Conservation (phyloP, 2,888 invertebrate species). For the Blastobasis adustella region DNA sequence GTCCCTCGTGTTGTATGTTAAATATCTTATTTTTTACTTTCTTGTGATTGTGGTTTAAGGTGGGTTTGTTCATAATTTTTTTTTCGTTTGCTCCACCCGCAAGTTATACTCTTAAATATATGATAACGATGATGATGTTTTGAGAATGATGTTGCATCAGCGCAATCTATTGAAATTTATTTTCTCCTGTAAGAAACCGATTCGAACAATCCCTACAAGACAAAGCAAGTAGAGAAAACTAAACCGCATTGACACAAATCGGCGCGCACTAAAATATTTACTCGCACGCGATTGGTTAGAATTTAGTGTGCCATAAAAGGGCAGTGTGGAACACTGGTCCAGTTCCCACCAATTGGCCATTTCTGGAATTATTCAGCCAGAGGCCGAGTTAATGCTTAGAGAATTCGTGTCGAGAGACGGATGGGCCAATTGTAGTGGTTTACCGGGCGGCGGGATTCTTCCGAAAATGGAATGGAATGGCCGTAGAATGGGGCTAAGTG, state of each 20-base stretch:
- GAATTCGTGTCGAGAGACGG: slow-evolving; percentile 1
- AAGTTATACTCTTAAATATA: no score
- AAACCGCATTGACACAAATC: not conserved
- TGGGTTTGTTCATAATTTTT: no score
- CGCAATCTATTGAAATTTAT: not conserved
- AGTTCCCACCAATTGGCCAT: slow-evolving; percentile 1
- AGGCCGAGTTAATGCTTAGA: slow-evolving; percentile 3
- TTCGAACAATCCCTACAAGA: not conserved
- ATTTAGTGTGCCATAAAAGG: slow-evolving; percentile 3
- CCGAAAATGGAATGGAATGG: not conserved
- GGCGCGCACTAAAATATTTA: not conserved
- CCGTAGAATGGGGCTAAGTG: not conserved
- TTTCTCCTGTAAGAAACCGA: not conserved
- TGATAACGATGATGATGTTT: no score
- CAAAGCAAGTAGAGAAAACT: not conserved
- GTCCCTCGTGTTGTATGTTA: no score
- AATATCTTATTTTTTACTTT: no score
- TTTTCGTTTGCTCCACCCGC: no score
- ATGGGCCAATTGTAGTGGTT: slow-evolving; percentile 1
- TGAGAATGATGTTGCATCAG: no score
- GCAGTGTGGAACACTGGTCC: not conserved
- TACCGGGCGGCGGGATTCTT: not conserved
- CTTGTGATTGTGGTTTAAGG: no score
- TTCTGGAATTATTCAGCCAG: slow-evolving; percentile 2
- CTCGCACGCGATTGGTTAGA: not conserved